phyloP scores from a whole-genome alignment of 2,113 vertebrate genomes.

The Craseonycteris thonglongyai region DNA sequence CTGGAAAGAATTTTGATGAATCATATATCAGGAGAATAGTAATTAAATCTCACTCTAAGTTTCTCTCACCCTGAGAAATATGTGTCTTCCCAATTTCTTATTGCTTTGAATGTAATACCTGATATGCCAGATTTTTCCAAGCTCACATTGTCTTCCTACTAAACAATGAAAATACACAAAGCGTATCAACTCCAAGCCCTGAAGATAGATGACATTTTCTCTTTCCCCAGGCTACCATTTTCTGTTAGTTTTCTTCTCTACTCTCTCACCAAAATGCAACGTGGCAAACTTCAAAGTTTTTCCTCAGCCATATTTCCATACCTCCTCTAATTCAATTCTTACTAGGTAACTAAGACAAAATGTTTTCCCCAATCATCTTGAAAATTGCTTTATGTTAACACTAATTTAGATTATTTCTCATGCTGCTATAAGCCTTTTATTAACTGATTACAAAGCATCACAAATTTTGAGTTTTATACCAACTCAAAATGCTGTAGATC shows the following conservation, averaged over 20 bases:
- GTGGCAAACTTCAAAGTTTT: background rate
- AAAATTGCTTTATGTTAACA: background rate
- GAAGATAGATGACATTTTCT: background rate
- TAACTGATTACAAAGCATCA: background rate
- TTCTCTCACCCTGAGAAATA: slow-evolving; percentile 6
- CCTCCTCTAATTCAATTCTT: background rate
- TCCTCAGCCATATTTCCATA: background rate
- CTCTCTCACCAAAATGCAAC: background rate
- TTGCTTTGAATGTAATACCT: background rate
- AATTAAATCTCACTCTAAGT: background rate
- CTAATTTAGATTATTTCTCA: background rate
- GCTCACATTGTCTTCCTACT: background rate
- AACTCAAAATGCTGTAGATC: background rate
- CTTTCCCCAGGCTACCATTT: background rate
- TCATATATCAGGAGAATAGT: background rate
- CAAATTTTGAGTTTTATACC: background rate
- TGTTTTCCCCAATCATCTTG: background rate
- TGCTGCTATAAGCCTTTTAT: background rate
- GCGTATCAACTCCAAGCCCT: background rate
- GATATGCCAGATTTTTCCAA: background rate
- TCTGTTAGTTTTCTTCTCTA: background rate
- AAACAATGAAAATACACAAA: background rate
- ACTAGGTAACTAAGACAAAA: background rate
- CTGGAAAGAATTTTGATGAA: slow-evolving; percentile 26
- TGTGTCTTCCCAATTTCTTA: background rate